Evolutionary conservation across 2,113 vertebrate genomes (phyloP).

Genomic region (Cephalophus harveyi): DNA sequence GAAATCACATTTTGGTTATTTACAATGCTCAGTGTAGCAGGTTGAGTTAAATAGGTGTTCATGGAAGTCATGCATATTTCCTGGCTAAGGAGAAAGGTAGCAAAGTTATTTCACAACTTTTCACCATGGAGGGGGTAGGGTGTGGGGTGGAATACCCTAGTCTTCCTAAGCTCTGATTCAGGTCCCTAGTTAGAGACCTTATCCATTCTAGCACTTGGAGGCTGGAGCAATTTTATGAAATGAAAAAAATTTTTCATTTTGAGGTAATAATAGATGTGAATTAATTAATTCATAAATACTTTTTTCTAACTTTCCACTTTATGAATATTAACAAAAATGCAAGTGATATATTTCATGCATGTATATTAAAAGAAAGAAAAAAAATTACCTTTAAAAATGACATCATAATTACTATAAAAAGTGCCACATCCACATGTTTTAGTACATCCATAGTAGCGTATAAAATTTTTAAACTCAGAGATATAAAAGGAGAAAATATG

Average conservation of each 20-base stretch:
- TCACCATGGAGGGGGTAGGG: background rate
- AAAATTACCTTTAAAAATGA: background rate
- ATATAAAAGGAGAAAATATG: background rate
- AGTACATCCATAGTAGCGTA: background rate
- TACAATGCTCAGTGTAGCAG: conserved; percentile 29
- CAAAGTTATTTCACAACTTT: background rate
- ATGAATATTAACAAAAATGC: background rate
- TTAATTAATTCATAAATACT: background rate
- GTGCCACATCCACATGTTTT: background rate
- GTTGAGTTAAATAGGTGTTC: background rate
- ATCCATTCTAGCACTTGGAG: background rate
- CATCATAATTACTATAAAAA: background rate
- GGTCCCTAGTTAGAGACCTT: background rate
- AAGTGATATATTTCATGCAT: background rate
- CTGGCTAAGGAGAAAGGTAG: background rate
- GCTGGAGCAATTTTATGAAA: background rate
- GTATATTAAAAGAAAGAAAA: background rate
- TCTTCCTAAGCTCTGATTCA: background rate
- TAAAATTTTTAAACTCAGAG: conserved; percentile 8
- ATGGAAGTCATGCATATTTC: background rate
- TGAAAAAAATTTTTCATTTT: background rate
- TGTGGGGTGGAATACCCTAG: background rate
- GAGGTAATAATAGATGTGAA: background rate
- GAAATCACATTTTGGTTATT: conserved; percentile 69
- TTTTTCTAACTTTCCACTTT: background rate